Conservation (phyloP, 2,888 invertebrate genomes). For the Pterostichus niger region DNA sequence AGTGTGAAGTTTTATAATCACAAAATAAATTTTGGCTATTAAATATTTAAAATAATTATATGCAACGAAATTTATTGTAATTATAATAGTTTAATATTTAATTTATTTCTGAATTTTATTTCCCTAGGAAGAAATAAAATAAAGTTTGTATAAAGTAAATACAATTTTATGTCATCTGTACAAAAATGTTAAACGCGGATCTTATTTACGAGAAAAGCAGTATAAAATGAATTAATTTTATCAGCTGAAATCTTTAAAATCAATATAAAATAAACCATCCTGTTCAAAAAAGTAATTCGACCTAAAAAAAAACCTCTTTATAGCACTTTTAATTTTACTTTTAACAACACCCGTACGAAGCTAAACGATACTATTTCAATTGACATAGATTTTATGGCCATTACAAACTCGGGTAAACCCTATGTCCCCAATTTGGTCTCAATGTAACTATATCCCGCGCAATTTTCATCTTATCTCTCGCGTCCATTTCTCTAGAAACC, state of each 20-base stretch:
- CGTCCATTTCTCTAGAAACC: constrained; percentile 58
- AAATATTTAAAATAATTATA: too few species aligned
- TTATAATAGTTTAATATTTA: too few species aligned
- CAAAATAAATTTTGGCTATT: too few species aligned
- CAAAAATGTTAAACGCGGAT: too few species aligned
- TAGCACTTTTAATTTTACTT: constrained; percentile 1
- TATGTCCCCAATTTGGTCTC: constrained; percentile 20
- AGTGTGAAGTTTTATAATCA: too few species aligned
- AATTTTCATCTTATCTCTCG: constrained; percentile 57
- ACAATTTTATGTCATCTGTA: too few species aligned
- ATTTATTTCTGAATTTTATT: too few species aligned
- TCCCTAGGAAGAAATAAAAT: too few species aligned
- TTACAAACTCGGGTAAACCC: constrained; percentile 27
- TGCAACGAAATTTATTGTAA: too few species aligned
- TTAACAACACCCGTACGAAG: constrained; percentile 18
- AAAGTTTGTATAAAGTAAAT: too few species aligned
- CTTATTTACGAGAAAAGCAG: too few species aligned
- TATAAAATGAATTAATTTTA: too few species aligned
- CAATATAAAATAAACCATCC: neutral
- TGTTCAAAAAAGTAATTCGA: neutral
- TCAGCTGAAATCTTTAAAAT: neutral
- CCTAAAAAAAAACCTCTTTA: neutral
- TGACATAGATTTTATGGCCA: constrained; percentile 41
- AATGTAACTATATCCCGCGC: constrained; percentile 46
- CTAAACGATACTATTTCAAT: constrained; percentile 30